Evolutionary conservation across 35 echinoderm and acorn worm genomes (phyloP).

Genomic region (Holothuria glaberrima): DNA sequence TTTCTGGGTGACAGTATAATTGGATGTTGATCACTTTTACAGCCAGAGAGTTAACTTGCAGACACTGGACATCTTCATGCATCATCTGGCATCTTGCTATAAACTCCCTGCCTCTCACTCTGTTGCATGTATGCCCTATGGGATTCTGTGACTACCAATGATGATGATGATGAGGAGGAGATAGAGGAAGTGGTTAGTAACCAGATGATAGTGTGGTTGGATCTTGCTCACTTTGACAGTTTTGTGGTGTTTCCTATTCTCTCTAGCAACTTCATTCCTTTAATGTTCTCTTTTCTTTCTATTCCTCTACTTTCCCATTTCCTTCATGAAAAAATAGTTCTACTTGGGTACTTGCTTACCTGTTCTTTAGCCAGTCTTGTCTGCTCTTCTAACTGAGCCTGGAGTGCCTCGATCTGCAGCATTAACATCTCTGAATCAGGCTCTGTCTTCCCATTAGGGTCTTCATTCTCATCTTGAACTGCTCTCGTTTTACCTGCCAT

Average conservation of each 20-base stretch:
- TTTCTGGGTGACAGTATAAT: too few species aligned
- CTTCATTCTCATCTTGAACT: constrained; percentile 51
- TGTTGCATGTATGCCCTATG: too few species aligned
- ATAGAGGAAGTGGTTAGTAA: not conserved
- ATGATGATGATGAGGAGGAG: not conserved
- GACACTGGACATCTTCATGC: too few species aligned
- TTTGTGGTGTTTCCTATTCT: too few species aligned
- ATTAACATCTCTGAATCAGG: constrained; percentile 78
- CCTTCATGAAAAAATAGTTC: too few species aligned
- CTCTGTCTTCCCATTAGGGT: not conserved
- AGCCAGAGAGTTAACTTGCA: too few species aligned
- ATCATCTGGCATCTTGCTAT: too few species aligned
- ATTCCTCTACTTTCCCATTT: not conserved
- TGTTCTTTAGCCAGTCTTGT: constrained; percentile 84
- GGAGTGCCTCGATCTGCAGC: constrained; percentile 94
- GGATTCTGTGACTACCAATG: too few species aligned
- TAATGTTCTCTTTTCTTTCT: not conserved
- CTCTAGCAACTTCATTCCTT: not conserved
- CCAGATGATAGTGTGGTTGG: not conserved
- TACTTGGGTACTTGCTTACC: constrained; percentile 28
- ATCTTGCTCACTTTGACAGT: not conserved
- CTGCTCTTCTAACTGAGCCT: constrained; percentile 92
- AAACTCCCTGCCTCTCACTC: too few species aligned
- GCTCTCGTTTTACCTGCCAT: constrained; percentile 20
- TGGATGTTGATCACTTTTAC: too few species aligned